A percentile compares a stretch with the other conserved stretches of the same genome.
phyloP scores from a whole-genome alignment of 2,113 vertebrate species.

The Agapornis roseicollis region DNA sequence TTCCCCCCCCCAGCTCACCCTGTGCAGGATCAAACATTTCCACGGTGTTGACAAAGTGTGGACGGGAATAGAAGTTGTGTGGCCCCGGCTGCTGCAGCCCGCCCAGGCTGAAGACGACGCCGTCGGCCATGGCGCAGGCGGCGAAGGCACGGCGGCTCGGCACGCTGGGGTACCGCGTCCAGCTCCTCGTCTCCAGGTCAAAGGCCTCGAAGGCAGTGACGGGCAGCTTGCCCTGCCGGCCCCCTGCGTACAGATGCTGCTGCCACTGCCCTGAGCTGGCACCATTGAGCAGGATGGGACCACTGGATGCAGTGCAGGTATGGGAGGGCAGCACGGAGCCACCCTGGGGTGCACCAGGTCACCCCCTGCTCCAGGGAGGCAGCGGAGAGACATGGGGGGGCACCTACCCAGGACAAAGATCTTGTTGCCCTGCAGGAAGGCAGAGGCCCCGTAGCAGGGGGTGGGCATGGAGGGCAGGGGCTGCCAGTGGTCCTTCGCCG shows the following conservation, averaged over 20 bases:
- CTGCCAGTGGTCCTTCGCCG: slow-evolving; percentile 88
- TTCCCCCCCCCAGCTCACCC: slow-evolving; percentile 74
- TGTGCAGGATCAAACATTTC: slow-evolving; percentile 92
- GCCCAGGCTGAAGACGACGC: slow-evolving; percentile 89
- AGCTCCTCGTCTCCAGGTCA: slow-evolving; percentile 90
- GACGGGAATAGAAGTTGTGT: slow-evolving; percentile 98
- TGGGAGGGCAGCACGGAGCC: neutral
- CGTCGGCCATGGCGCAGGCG: slow-evolving; percentile 83
- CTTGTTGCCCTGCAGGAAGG: slow-evolving; percentile 89
- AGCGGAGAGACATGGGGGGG: fast-evolving
- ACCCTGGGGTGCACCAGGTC: neutral
- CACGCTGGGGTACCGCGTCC: slow-evolving; percentile 90
- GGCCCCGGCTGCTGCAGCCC: slow-evolving; percentile 96
- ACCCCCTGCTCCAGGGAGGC: neutral
- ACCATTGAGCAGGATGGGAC: neutral
- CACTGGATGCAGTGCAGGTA: neutral
- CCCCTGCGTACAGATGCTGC: slow-evolving; percentile 72
- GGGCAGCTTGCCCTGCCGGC: slow-evolving; percentile 94
- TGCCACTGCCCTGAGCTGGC: neutral
- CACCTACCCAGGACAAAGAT: slow-evolving; percentile 88
- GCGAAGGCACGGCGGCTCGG: slow-evolving; percentile 96
- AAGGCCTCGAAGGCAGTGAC: slow-evolving; percentile 96
- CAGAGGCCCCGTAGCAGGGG: slow-evolving; percentile 89
- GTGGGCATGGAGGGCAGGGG: slow-evolving; percentile 91
- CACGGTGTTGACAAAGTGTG: slow-evolving; percentile 96